These are phyloP conservation scores for Phyllotreta cruciferae DNA, from an alignment of 2,888 invertebrate species.

Conservation along the genomic window DNA sequence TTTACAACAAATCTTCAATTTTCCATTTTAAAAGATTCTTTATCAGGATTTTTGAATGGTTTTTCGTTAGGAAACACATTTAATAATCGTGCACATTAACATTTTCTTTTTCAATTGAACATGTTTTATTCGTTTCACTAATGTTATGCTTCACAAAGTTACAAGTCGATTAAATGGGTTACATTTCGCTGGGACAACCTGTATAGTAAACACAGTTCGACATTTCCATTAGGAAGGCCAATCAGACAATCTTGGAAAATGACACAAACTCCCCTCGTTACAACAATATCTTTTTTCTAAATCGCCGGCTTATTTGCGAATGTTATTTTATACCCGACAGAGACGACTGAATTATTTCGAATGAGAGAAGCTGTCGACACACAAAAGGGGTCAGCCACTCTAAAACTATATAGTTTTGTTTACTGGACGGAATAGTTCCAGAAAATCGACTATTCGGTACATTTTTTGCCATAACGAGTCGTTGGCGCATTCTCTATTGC, in stretches of 20 bases:
- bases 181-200: too few relatives aligned
- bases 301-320: constrained; percentile 28
- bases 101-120: too few relatives aligned
- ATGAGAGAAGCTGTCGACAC: constrained; percentile 28
- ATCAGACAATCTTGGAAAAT: constrained; percentile 15
- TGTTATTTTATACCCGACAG: constrained; percentile 30
- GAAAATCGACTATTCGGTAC: constrained; percentile 17
- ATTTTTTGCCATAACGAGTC: constrained; percentile 10
- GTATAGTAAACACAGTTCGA: background rate
- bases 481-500: constrained; percentile 9
- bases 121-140: too few relatives aligned
- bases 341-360: constrained; percentile 30
- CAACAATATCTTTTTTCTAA: constrained; percentile 29
- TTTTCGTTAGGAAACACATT: too few relatives aligned
- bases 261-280: constrained; percentile 19
- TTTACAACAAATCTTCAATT: too few relatives aligned
- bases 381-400: constrained; percentile 16
- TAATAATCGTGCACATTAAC: too few relatives aligned
- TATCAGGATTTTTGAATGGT: too few relatives aligned
- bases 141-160: too few relatives aligned
- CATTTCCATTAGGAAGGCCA: constrained; percentile 1
- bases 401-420: constrained; percentile 26
- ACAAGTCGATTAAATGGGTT: too few relatives aligned
- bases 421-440: constrained; percentile 21
- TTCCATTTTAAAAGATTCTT: too few relatives aligned